Conservation (phyloP, 23 tunicate genomes). For the Trididemnum clinides region DNA sequence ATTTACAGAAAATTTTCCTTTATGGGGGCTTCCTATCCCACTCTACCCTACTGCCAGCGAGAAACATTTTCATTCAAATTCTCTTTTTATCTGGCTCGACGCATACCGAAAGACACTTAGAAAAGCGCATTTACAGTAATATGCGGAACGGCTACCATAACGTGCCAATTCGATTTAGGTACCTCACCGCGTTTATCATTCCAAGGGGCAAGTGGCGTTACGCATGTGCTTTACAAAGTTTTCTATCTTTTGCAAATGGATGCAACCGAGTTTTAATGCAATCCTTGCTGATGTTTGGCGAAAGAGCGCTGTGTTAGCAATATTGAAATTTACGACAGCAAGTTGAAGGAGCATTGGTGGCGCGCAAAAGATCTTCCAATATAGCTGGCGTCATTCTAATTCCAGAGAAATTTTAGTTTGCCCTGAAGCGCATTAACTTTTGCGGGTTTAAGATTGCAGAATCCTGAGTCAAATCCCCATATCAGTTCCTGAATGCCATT, state of each 20-base stretch:
- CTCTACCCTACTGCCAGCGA: background rate
- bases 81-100: conserved; percentile 13
- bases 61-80: conserved; percentile 5
- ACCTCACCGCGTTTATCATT: conserved; percentile 45
- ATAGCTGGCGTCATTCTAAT: conserved; percentile 5
- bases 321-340: conserved; percentile 10
- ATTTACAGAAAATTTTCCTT: too few relatives aligned
- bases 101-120: conserved; percentile 20
- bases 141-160: conserved; percentile 50
- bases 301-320: conserved; percentile 35
- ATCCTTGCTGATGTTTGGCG: conserved; percentile 8
- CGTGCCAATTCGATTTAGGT: conserved; percentile 20
- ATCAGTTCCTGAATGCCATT: background rate
- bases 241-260: conserved; percentile 29
- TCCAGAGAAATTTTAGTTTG: conserved; percentile 28
- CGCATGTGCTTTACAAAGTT: conserved; percentile 32
- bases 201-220: conserved; percentile 36
- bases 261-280: conserved; percentile 23
- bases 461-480: conserved; percentile 5
- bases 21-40: background rate
- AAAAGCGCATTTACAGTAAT: conserved; percentile 30
- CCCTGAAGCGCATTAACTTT: conserved; percentile 6
- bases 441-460: conserved; percentile 25
- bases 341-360: conserved; percentile 1
- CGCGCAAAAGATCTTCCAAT: conserved; percentile 4